Base-by-base conservation (phyloP, 2,888 invertebrate genomes). In the Cerceris rybyensis region DNA sequence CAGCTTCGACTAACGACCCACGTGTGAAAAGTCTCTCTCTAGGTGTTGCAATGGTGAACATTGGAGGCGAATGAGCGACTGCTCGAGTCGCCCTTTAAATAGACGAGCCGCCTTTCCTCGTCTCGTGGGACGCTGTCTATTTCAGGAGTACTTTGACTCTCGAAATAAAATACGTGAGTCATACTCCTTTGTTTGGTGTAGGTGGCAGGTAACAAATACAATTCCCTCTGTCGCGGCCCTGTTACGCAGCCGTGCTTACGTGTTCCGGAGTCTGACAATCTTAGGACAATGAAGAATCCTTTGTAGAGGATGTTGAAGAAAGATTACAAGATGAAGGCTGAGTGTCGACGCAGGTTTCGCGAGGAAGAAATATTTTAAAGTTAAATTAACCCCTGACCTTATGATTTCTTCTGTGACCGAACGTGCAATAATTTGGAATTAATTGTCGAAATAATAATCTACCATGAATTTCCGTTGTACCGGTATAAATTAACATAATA, bases 151-250 rank as follows among this genome's bases (percentile, higher is more conserved):
- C 75, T 71, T 78, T 78, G 73, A 69, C 67, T 81, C 87, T 86
- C 76, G 83, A 89, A 89, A 87, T 89, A 89, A 85, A 82, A 65
- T 55, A 61, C 54, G 69, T 89, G 88, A 89, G 84, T 89, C 89
- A 89, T 80, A 71, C 70, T 70, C 73, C 82, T 86, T 85, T 82
- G 83, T 83, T 88, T 84, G 82, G 79, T 81, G 84, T 84, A 75
- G 78, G 80, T 81, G 82, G 75, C 58, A 70, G 58, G 68, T 17
- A 72, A 68, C 76, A 73, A 67, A 79, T 66, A 55, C 71, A 14
- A 75, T 70, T 69, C 54, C 46, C 63, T 55, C 16, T 60, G 60
- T 50, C 59, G 54, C 17, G 60, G 49, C 65, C 43, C 57, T 58
- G 60, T 77, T 72, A 79, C 69, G 77, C 57, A 58, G 55, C 14